Percentiles rank a stretch among this genome's conserved stretches.
These are phyloP conservation scores for Trichonephila inaurata DNA, from an alignment of 1,140 invertebrate species.

Conservation along the genomic window DNA sequence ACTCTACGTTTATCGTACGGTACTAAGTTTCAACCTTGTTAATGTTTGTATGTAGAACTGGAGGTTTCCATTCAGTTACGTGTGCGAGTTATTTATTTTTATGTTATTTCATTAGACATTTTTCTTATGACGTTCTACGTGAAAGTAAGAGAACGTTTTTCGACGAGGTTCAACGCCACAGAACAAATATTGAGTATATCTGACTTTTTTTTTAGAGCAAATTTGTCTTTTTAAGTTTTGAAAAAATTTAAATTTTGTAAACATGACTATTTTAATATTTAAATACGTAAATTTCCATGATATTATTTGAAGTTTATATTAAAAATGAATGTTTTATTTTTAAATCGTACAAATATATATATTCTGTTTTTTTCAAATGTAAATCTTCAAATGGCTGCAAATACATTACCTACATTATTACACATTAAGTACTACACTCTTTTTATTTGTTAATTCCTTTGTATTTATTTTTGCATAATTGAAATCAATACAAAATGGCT, in stretches of 20 bases:
- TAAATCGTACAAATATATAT: too few species aligned
- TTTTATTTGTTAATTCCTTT: too few species aligned
- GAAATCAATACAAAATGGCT: too few species aligned
- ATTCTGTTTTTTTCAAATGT: too few species aligned
- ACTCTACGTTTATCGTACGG: neutral
- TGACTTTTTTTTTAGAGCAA: conserved; percentile 10
- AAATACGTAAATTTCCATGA: neutral
- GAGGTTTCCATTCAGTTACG: conserved; percentile 2
- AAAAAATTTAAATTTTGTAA: neutral
- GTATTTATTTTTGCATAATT: too few species aligned
- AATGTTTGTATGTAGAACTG: neutral
- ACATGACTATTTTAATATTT: neutral
- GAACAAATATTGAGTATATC: conserved; percentile 17
- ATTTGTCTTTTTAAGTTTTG: neutral
- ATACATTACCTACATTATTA: too few species aligned
- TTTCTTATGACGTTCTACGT: conserved; percentile 7
- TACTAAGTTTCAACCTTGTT: neutral
- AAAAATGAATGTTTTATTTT: too few species aligned
- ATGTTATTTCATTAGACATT: conserved; percentile 30
- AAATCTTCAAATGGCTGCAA: too few species aligned
- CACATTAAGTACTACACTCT: too few species aligned
- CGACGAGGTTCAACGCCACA: conserved; percentile 13
- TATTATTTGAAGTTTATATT: too few species aligned
- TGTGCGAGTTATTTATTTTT: conserved; percentile 67
- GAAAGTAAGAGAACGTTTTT: neutral